Evolutionary conservation across 2,888 invertebrate species (phyloP), one percentile per base, ranked within the genome.

Genomic region (Theodoxus fluviatilis): DNA sequence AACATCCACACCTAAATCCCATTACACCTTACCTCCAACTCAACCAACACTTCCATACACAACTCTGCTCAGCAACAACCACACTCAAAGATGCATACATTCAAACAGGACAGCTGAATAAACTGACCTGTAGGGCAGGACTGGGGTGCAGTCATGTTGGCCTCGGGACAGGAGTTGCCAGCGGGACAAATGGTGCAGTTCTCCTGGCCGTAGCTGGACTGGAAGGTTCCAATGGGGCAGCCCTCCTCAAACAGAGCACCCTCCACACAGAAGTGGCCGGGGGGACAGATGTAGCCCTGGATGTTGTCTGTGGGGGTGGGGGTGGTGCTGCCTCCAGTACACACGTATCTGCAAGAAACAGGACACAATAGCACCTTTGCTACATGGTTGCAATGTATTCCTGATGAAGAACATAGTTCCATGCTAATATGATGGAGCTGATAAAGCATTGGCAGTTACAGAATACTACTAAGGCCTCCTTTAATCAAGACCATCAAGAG

Each of bases 181-280:
- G 79, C 81, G 0, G 82, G 82, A 71, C 85, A 85, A 4, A 73
- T 73, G 22, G 80, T 79, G 73, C 85, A 85, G 74, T 79, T 80
- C 59, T 75, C 76, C 69, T 83, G 81, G 9, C 83, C 86, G 38
- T 75, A 64, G 55, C 79, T 75, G 15, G 78, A 73, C 68, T 85
- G 83, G 78, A 80, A 86, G 3, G 83, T 82, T n/a, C 84, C 85
- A 6, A 83, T 79, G 2, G 79, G 78, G 76, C 85, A 86, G 40
- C 83, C 83, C 55, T 79, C 73, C 38, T 82, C 83, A 52, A 78
- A 73, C 4, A 78, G 71, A 6, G 83, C 76, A 6, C 85, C 85
- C 12, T 75, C 77, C 1, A 79, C 76, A 76, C 86, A 86, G 77
- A 78, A 84, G 74, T 78, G 80, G 0, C 86, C 86, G 3, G 79